Base-by-base conservation (phyloP, 2,113 vertebrate genomes). In the Xiphorhynchus elegans region DNA sequence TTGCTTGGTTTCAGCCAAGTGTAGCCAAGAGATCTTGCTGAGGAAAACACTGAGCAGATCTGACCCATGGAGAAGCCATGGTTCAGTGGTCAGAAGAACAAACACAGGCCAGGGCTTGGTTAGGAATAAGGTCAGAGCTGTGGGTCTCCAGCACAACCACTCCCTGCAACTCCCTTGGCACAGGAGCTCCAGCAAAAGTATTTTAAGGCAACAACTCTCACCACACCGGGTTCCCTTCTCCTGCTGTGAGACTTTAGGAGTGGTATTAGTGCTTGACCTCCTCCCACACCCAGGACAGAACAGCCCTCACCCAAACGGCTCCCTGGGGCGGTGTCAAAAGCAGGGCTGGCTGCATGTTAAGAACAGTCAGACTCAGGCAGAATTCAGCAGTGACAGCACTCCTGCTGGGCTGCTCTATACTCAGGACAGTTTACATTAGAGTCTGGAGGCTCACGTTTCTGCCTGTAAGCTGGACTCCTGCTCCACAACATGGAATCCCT, bases 401-500 rank as follows among this genome's bases (percentile, higher is more conserved):
- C 78, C 66, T 35, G 19, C 37, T 11, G 47, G n/a, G 29, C 76
- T 84, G n/a, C 59, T 70, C 68, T 49, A 31, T 5, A 17, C 70
- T 59, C 44, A 7, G 42, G 62, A 82, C 49, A 87, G 40, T 55
- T 26, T 47, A 52, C 50, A 33, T 7, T 17, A 10, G 8, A 58
- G 66, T 63, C 60, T 55, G 35, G 17, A 94, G 50, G 67, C 55
- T 84, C 44, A 10, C 13, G 10, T 78, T 83, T 29, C 77, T 50
- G 53, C 44, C 39, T 4, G 2, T 25, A 15, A 72, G 68, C 49
- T 20, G 37, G 46, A 35, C 60, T 83, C 37, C 56, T 31, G 46
- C 64, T 93, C 60, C 64, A 68, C 73, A 78, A 31, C 68, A 64
- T 2, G 60, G 73, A 97, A 97, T 81, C 86, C 94, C 94, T 93